These are phyloP conservation scores for Epinotia brunnichana DNA, from an alignment of 2,888 invertebrate species.

Conservation along the genomic window DNA sequence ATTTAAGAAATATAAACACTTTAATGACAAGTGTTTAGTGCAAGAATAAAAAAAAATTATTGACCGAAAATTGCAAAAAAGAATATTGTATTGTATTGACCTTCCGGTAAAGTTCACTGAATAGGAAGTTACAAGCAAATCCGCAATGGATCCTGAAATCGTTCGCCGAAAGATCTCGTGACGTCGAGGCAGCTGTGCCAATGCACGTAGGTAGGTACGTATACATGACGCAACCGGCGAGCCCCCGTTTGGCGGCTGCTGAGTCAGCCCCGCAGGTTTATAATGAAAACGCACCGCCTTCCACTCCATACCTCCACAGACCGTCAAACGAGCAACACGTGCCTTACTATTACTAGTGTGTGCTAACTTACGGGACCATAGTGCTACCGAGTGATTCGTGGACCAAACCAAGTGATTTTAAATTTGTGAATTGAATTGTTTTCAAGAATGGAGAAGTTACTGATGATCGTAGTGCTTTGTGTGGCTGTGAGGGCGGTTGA, in stretches of 20 bases:
- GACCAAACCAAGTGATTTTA: conserved; percentile 23
- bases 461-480: conserved; percentile 65
- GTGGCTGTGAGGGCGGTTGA: conserved; percentile 62
- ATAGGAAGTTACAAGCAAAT: conserved; percentile 24
- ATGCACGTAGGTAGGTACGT: conserved; percentile 17
- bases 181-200: conserved; percentile 56
- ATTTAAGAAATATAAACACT: too few relatives aligned
- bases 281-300: conserved; percentile 65
- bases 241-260: conserved; percentile 17
- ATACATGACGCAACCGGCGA: conserved; percentile 27
- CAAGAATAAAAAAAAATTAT: too few relatives aligned
- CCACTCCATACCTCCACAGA: conserved; percentile 67
- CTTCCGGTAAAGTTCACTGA: conserved; percentile 2
- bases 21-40: too few relatives aligned
- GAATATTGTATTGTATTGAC: neutral
- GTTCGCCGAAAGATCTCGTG: conserved; percentile 44
- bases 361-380: conserved; percentile 43
- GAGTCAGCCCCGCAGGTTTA: conserved; percentile 53
- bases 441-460: conserved; percentile 64
- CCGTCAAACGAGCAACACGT: conserved; percentile 68
- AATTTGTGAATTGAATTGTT: conserved; percentile 4
- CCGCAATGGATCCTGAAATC: conserved; percentile 30
- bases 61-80: too few relatives aligned
- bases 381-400: conserved; percentile 42
- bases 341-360: conserved; percentile 29